phyloP scores from a whole-genome alignment of 2,113 vertebrate species.

The Stomatorhinus ivindoensis region DNA sequence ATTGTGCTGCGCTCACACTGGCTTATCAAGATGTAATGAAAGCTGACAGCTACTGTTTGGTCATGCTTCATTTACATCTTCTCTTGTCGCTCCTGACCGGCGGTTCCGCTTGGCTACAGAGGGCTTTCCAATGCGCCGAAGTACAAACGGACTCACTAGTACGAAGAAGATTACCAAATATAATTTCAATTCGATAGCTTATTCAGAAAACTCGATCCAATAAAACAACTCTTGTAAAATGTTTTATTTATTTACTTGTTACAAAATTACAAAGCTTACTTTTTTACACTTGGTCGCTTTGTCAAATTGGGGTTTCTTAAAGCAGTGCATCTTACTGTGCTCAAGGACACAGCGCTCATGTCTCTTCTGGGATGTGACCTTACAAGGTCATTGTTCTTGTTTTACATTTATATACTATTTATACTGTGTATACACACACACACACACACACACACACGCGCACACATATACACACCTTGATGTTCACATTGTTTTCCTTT shows the following conservation, averaged over 20 bases:
- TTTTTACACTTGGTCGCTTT: background rate
- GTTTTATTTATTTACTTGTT: background rate
- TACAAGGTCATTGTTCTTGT: background rate
- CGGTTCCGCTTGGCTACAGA: background rate
- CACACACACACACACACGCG: too few relatives aligned
- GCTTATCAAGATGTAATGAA: conserved; percentile 54
- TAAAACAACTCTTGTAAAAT: background rate
- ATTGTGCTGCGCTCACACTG: conserved; percentile 65
- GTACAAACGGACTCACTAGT: background rate
- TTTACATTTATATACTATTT: background rate
- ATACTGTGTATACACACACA: too few relatives aligned
- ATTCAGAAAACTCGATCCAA: background rate
- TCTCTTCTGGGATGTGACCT: background rate
- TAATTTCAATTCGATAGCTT: background rate
- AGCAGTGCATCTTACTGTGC: background rate
- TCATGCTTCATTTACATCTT: conserved; percentile 58
- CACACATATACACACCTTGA: background rate
- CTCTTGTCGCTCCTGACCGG: background rate
- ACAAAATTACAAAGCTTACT: background rate
- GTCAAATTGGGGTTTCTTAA: background rate
- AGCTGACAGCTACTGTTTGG: conserved; percentile 61
- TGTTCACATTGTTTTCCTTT: background rate
- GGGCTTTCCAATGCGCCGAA: background rate
- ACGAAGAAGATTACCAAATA: background rate
- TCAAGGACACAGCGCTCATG: background rate